Percentiles rank a stretch among this genome's conserved stretches.
Conservation (phyloP, 1,140 invertebrate genomes). For the Zelostemma sp. region DNA sequence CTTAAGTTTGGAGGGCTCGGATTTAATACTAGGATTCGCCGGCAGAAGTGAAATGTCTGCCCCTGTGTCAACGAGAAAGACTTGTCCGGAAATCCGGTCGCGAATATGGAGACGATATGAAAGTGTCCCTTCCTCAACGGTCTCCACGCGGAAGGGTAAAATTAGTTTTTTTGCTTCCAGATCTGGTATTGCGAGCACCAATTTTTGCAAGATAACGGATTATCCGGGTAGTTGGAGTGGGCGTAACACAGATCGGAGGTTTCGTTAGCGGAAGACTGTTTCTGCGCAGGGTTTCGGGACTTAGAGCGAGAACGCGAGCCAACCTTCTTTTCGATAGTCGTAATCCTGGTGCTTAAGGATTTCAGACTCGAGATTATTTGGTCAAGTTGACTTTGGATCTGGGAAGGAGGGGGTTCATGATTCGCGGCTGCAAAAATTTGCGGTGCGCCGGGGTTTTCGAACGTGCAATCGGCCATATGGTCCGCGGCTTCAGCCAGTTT, state of each 20-base stretch:
- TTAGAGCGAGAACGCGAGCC: too few relatives aligned
- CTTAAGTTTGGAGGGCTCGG: neutral
- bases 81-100: neutral
- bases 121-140: neutral
- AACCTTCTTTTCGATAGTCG: neutral
- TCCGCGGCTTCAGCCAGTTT: neutral
- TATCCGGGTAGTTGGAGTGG: neutral
- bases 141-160: neutral
- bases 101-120: neutral
- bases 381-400: neutral
- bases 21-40: slow-evolving; percentile 40
- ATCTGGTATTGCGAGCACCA: neutral
- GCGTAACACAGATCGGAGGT: neutral
- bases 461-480: neutral
- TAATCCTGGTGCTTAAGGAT: too few relatives aligned
- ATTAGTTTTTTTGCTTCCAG: neutral
- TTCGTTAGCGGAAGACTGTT: too few relatives aligned
- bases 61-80: slow-evolving; percentile 4
- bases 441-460: neutral
- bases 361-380: neutral
- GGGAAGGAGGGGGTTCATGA: neutral
- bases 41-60: slow-evolving; percentile 15
- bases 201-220: neutral
- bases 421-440: neutral
- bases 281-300: too few relatives aligned